phyloP scores from a whole-genome alignment of 2,113 vertebrate species.

The human (Homo sapiens) region GRCh38 chr18:55491501-55492000 shows the following conservation, averaged over 20 bases:
- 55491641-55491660: conserved; percentile 57
- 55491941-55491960: background rate
- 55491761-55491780: conserved; percentile 8
- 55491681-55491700: conserved; percentile 55
- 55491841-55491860: conserved; percentile 29
- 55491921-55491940: conserved; percentile 39
- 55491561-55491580: conserved; percentile 76
- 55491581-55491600: conserved; percentile 72
- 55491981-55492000: background rate
- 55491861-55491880: conserved; percentile 35
- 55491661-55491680: conserved; percentile 73
- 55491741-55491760: background rate
- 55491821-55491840: conserved; percentile 40
- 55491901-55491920: background rate
- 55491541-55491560: conserved; percentile 80
- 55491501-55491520: conserved; percentile 79
- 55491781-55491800: background rate
- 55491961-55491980: background rate
- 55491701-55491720: conserved; percentile 56
- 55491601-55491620: conserved; percentile 73
- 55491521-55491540: conserved; percentile 78
- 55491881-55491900: background rate
- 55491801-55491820: background rate
- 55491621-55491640: conserved; percentile 63
- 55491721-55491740: conserved; percentile 59